Percentiles rank a stretch among this genome's conserved stretches.
Conservation (phyloP, 2,797 vertebrate species). For the Sebastiscus albofasciatus region DNA sequence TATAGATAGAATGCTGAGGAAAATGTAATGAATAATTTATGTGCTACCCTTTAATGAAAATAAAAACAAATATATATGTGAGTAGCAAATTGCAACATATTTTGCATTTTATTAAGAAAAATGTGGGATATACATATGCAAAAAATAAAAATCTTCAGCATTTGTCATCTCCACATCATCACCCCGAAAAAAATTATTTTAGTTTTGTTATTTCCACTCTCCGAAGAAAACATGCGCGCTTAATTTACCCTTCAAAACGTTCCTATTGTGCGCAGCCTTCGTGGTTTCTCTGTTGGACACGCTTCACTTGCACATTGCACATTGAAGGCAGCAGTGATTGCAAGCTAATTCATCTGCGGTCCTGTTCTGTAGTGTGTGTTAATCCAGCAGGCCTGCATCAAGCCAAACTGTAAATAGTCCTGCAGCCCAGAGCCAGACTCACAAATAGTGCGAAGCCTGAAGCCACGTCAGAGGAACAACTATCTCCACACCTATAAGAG, state of each 20-base stretch:
- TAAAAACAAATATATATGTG: not conserved
- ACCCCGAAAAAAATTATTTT: constrained; percentile 16
- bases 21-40: not conserved
- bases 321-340: constrained; percentile 67
- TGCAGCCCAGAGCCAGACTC: constrained; percentile 57
- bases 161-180: constrained; percentile 34
- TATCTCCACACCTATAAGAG: constrained; percentile 16
- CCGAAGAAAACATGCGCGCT: constrained; percentile 44
- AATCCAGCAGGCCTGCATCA: constrained; percentile 73
- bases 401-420: constrained; percentile 79
- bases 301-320: constrained; percentile 65
- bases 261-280: constrained; percentile 66
- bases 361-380: constrained; percentile 67
- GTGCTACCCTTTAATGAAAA: not conserved
- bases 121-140: not conserved
- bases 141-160: not conserved
- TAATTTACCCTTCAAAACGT: constrained; percentile 57
- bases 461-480: constrained; percentile 53
- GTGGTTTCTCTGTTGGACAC: constrained; percentile 63
- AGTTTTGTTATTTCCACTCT: constrained; percentile 54
- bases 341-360: constrained; percentile 71
- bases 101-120: not conserved
- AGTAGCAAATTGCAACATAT: not conserved
- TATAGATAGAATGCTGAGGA: not conserved
- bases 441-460: constrained; percentile 38